Evolutionary conservation across 2,113 vertebrate genomes (phyloP), one percentile per base, ranked within the genome.

Genomic region (Erinaceus europaeus): DNA sequence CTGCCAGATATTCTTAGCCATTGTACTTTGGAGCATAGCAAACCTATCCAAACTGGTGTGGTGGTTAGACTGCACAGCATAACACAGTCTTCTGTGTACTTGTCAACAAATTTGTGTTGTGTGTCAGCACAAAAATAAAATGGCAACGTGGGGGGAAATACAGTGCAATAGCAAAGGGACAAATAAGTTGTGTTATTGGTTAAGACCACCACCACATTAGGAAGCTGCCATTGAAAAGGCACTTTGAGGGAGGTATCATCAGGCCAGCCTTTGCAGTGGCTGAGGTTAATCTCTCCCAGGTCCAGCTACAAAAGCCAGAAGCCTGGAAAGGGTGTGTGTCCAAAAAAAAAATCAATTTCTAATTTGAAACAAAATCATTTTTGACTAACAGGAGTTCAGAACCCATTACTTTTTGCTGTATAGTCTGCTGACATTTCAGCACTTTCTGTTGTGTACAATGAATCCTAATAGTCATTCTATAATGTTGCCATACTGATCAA

Each of bases 301-400:
- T 92, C 94, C 94, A 93, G 94, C 95, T 94, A 95, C 94, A 96
- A 94, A 97, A 96, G 95, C 96, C 86, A 32, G 94, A 95, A 97
- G 95, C 89, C 95, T 95, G 92, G 93, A 96, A 97, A 96, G 94
- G 97, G 95, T 96, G 96, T 91, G 91, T 97, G 95, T 97, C 96
- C 96, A 95, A 95, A 96, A 78, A 96, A 78, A 97, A 97, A 97
- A 97, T 98, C 97, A 97, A 97, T 98, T 98, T 97, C 97, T 97
- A 97, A 98, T 98, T 97, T 97, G 97, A 97, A 97, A 97, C 95
- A 97, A 97, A 97, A 97, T 97, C 92, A 97, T 97, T 98, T 98
- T 97, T 97, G 97, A 98, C 97, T 97, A 97, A 97, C 96, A 96
- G 97, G 96, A 95, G 96, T 98, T 97, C 95, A 97, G 94, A 97